Base-by-base conservation (phyloP, 2,113 vertebrate genomes). In the Neolamprologus hecqui region DNA sequence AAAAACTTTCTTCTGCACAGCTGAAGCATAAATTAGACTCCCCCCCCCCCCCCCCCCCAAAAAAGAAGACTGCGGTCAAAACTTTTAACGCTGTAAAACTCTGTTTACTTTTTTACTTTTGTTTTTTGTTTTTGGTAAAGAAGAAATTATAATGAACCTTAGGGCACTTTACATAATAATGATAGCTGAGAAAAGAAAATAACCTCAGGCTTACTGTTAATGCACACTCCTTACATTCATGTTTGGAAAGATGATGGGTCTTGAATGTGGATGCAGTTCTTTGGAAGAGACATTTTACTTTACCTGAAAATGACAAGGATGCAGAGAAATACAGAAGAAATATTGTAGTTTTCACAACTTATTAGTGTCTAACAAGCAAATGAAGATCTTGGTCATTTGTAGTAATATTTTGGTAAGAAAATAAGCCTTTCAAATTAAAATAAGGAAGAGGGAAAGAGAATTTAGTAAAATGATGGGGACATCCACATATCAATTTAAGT, bases 41-140 rank as follows among this genome's bases (percentile, higher is more conserved):
- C 12, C 11, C 8, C 45, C 12, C 11, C 6, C 2, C 5, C 3
- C 2, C 12, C 6, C 31, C 31, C 31, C 31, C 0, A 6, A 7
- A 7, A 47, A 7, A 57, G 1, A 58, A 21, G 7, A 40, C 35
- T 14, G 63, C 5, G 0, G 40, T 73, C 40, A 73, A 45, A 75
- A 26, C 21, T 28, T 75, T 75, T 47, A 47, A 75, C 0, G 14
- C 9, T 4, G 23, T 0, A 17, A 47, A 75, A 47, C 40, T 42
- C 12, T 75, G 14, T 75, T 11, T 47, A 75, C 23, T 47, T 47
- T 47, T 47, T 28, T 28, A 65, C 19, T 13, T 37, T 65, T 49
- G 23, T 10, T 26, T 11, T 9, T 26, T 45, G 21, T 12, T 49
- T 49, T 49, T 75, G 70, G 42, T 49, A 19, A 75, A 8, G 42